Evolutionary conservation across 2,797 vertebrate species (phyloP).

Genomic region (Momotus momota): DNA sequence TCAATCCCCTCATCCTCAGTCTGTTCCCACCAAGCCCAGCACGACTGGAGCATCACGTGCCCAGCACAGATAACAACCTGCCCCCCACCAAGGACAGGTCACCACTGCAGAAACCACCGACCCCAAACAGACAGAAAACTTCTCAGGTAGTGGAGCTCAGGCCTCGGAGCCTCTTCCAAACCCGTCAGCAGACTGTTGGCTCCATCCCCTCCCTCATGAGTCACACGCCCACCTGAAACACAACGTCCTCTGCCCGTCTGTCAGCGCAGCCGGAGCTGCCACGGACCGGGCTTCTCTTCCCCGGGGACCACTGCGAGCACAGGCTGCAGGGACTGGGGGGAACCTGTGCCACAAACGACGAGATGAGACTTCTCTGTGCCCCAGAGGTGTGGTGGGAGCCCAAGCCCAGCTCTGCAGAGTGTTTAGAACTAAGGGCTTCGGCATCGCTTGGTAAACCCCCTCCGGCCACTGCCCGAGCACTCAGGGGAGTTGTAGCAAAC

Average conservation of each 20-base stretch:
- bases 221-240: slow-evolving; percentile 49
- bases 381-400: background rate
- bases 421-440: background rate
- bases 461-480: background rate
- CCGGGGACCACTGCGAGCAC: background rate
- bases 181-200: slow-evolving; percentile 23
- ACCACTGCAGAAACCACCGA: background rate
- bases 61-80: accelerated
- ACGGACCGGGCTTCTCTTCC: background rate
- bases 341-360: accelerated
- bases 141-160: background rate
- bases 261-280: background rate
- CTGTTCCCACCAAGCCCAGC: background rate
- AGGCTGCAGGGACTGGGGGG: background rate
- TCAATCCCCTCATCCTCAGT: too few relatives aligned
- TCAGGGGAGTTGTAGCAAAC: background rate
- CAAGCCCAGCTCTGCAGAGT: background rate
- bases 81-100: background rate
- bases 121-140: background rate
- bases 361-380: background rate
- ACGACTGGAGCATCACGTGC: accelerated
- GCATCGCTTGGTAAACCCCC: background rate
- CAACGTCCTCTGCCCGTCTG: slow-evolving; percentile 34
- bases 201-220: background rate
- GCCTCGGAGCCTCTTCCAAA: background rate